phyloP scores from a whole-genome alignment of 92 coral and sea anemone species.

The Muricea muricata region DNA sequence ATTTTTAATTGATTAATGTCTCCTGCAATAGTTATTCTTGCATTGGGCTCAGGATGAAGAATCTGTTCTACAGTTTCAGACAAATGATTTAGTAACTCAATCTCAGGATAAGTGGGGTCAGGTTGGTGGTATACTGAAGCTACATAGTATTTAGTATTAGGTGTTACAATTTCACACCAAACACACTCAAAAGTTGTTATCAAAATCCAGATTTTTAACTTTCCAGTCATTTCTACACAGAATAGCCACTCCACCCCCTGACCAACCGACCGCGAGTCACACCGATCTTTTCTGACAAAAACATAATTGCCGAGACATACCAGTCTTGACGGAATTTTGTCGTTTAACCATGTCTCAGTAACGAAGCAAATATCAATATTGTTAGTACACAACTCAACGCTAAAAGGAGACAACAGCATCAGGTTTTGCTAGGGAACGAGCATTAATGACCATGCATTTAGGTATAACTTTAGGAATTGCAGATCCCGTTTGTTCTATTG shows the following conservation, averaged over 20 bases:
- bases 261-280: conserved; percentile 23
- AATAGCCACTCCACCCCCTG: conserved; percentile 45
- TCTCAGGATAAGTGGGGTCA: conserved; percentile 49
- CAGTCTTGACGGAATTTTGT: conserved; percentile 32
- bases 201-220: neutral
- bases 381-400: conserved; percentile 4
- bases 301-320: conserved; percentile 52
- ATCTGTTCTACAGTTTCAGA: conserved; percentile 39
- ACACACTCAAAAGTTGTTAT: conserved; percentile 41
- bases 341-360: conserved; percentile 63
- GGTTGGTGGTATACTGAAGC: conserved; percentile 69
- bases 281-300: conserved; percentile 25
- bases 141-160: conserved; percentile 55
- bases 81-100: conserved; percentile 55
- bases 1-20: conserved; percentile 65
- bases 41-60: conserved; percentile 33
- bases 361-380: conserved; percentile 62
- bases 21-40: conserved; percentile 62
- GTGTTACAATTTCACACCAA: conserved; percentile 36
- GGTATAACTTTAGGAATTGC: conserved; percentile 57
- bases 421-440: conserved; percentile 59
- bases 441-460: conserved; percentile 58
- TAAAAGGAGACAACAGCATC: conserved; percentile 46
- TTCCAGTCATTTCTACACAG: conserved; percentile 41
- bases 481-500: conserved; percentile 30